phyloP scores from a whole-genome alignment of 2,113 vertebrate species.

The Rhadina sibilatrix region DNA sequence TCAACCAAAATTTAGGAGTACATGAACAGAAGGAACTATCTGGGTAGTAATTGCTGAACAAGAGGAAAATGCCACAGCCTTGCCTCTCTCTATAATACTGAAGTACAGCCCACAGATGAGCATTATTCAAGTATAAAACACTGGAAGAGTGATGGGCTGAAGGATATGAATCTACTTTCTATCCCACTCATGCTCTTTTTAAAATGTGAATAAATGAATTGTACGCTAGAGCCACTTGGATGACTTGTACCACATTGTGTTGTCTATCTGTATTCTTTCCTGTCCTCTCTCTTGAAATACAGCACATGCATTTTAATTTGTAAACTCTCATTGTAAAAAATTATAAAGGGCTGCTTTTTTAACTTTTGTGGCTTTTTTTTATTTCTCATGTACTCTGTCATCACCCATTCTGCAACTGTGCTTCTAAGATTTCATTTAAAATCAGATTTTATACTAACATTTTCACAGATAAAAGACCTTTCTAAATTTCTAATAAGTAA shows the following conservation, averaged over 20 bases:
- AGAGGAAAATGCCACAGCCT: background rate
- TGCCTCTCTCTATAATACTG: background rate
- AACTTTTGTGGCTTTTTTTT: background rate
- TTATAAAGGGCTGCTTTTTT: background rate
- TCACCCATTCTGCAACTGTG: background rate
- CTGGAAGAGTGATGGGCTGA: background rate
- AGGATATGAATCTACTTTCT: background rate
- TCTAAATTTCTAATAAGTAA: background rate
- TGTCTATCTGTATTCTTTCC: background rate
- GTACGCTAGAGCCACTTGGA: background rate
- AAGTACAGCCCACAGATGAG: background rate
- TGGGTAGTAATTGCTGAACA: background rate
- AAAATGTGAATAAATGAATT: background rate
- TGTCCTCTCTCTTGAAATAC: fast-evolving
- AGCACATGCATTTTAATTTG: background rate
- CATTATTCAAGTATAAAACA: background rate
- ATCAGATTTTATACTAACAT: background rate
- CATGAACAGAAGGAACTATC: background rate
- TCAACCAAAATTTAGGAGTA: background rate
- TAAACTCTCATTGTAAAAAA: background rate
- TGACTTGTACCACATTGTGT: background rate
- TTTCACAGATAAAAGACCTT: background rate
- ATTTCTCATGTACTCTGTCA: background rate
- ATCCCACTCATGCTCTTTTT: background rate
- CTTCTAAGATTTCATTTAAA: background rate